Evolutionary conservation across 2,113 vertebrate genomes (phyloP).

Genomic region (Etheostoma spectabile): DNA sequence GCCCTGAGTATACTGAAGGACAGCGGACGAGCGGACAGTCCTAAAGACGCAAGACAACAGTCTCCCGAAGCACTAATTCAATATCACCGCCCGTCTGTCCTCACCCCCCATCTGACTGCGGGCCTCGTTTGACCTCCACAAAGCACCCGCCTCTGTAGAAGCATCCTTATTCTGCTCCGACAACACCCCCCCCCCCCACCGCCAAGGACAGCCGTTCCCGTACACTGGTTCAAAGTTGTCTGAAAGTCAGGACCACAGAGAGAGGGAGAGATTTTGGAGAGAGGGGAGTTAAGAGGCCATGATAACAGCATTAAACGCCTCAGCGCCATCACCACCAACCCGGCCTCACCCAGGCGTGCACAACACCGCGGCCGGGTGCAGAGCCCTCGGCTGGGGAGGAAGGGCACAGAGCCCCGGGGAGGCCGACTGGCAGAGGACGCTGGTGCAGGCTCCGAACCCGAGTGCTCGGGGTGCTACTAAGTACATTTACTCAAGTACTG

Average conservation of each 20-base stretch:
- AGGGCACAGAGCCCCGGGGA: neutral
- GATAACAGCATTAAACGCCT: constrained; percentile 57
- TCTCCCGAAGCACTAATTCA: constrained; percentile 16
- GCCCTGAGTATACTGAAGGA: constrained; percentile 1
- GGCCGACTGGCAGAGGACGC: neutral
- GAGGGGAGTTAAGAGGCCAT: constrained; percentile 49
- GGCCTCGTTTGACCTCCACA: constrained; percentile 20
- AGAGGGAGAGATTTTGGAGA: too few relatives aligned
- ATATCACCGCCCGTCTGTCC: constrained; percentile 55
- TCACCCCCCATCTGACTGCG: constrained; percentile 43
- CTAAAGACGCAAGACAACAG: constrained; percentile 6
- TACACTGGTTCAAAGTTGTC: constrained; percentile 59
- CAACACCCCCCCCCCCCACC: neutral
- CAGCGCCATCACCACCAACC: constrained; percentile 4
- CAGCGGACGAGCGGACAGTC: neutral
- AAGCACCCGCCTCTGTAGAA: neutral
- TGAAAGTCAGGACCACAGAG: constrained; percentile 64
- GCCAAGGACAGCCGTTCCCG: constrained; percentile 25
- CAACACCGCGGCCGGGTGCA: neutral
- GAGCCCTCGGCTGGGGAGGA: neutral
- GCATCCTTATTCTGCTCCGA: constrained; percentile 23
- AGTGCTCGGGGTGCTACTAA: neutral
- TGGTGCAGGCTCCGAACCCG: constrained; percentile 6
- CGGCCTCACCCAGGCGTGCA: constrained; percentile 2
- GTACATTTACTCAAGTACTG: too few relatives aligned